These are phyloP conservation scores for Botia almorhae DNA, from an alignment of 2,797 vertebrate genomes.

Conservation along the genomic window DNA sequence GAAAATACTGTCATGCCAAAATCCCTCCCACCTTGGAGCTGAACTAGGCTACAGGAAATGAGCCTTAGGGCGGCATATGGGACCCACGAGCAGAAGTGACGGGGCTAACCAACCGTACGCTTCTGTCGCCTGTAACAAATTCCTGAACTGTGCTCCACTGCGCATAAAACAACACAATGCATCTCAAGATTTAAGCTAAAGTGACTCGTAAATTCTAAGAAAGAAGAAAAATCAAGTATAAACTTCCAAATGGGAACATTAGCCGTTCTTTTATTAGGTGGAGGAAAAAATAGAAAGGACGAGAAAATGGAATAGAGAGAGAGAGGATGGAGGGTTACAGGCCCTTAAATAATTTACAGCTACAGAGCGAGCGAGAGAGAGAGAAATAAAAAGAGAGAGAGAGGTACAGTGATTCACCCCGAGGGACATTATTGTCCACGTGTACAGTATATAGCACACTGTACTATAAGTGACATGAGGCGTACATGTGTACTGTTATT, in stretches of 20 bases:
- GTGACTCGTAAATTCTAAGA: constrained; percentile 9
- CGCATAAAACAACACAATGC: neutral
- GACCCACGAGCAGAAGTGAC: constrained; percentile 23
- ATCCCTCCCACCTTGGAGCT: neutral
- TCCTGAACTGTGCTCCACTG: constrained; percentile 18
- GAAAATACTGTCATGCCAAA: neutral
- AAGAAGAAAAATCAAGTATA: neutral
- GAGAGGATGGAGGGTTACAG: neutral
- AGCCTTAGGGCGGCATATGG: constrained; percentile 14
- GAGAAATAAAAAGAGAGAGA: neutral
- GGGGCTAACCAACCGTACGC: neutral
- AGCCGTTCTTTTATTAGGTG: neutral
- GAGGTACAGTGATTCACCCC: neutral
- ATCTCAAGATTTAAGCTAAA: constrained; percentile 4
- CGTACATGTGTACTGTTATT: constrained; percentile 23
- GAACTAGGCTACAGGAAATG: constrained; percentile 39
- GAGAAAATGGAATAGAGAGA: neutral
- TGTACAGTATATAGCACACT: constrained; percentile 9
- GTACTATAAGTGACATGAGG: constrained; percentile 37
- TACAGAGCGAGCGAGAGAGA: neutral
- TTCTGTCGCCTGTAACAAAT: constrained; percentile 12
- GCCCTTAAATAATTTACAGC: constrained; percentile 26
- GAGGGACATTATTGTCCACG: constrained; percentile 5
- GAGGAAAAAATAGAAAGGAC: neutral
- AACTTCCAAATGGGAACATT: neutral